Evolutionary conservation across 2,797 vertebrate genomes (phyloP).

Genomic region (Arnoldichthys spilopterus): DNA sequence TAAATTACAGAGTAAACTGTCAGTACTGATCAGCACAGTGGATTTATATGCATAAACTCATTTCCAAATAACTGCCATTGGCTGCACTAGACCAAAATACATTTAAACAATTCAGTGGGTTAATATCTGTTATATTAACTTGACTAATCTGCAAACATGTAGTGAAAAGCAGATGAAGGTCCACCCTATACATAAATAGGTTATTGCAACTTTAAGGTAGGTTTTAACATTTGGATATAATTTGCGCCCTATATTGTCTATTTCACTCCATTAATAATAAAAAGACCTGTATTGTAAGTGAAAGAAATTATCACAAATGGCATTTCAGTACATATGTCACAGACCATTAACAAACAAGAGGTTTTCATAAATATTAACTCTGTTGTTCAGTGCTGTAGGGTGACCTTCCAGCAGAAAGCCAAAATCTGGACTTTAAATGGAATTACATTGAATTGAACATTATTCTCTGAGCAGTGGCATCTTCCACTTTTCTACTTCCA

Average conservation of each 20-base stretch:
- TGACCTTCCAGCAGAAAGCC: background rate
- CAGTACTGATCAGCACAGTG: background rate
- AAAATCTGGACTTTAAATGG: background rate
- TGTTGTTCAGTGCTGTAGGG: background rate
- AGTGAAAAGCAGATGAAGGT: background rate
- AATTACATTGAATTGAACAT: background rate
- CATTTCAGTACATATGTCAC: background rate
- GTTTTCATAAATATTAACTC: constrained; percentile 13
- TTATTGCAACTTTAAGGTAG: background rate
- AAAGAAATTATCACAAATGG: background rate
- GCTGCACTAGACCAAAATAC: background rate
- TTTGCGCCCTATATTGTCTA: background rate
- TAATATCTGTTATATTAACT: background rate
- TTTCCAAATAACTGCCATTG: background rate
- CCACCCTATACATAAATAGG: background rate
- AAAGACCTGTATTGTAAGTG: background rate
- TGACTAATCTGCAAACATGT: background rate
- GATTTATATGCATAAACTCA: background rate
- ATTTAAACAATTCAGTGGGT: background rate
- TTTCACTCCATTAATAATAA: background rate
- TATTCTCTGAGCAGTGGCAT: background rate
- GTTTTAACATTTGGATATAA: background rate
- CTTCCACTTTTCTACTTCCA: background rate
- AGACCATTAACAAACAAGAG: background rate
- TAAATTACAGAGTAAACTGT: constrained; percentile 12